Conservation (phyloP, 2,888 invertebrate genomes). For the Microctonus brassicae region DNA sequence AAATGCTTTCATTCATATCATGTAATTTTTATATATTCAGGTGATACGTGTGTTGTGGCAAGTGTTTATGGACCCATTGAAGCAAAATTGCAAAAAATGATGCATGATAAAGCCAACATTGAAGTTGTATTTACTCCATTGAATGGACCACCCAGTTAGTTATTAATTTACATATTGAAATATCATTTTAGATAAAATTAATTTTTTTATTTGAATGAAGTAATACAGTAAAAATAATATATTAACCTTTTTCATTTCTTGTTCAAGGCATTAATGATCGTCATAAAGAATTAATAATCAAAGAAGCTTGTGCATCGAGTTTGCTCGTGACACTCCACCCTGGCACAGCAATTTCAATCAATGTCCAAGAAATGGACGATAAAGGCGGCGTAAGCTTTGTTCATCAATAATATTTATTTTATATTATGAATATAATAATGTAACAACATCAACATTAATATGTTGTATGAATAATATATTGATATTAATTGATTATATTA, state of each 20-base stretch:
- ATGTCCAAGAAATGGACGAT: constrained; percentile 90
- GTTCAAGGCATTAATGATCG: constrained; percentile 76
- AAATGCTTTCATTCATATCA: too few species aligned
- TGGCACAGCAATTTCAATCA: constrained; percentile 82
- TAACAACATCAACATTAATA: too few species aligned
- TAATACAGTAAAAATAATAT: too few species aligned
- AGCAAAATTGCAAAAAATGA: constrained; percentile 80
- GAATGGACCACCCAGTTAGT: constrained; percentile 78
- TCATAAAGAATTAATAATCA: constrained; percentile 81
- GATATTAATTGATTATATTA: background rate
- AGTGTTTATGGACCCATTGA: constrained; percentile 89
- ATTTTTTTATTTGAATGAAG: too few species aligned
- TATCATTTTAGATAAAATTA: background rate
- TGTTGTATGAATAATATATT: too few species aligned
- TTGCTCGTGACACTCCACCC: constrained; percentile 82
- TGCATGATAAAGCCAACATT: constrained; percentile 83
- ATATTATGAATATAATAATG: too few species aligned
- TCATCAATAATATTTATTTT: background rate
- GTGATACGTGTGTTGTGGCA: constrained; percentile 82
- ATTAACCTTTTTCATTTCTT: background rate
- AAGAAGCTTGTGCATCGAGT: constrained; percentile 82
- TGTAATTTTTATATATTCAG: too few species aligned
- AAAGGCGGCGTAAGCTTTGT: constrained; percentile 78
- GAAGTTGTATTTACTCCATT: constrained; percentile 85
- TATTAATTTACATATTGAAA: constrained; percentile 20